A percentile compares a stretch with the other conserved stretches of the same genome.
phyloP scores from a whole-genome alignment of 2,797 vertebrate species.

The Tamandua tetradactyla region DNA sequence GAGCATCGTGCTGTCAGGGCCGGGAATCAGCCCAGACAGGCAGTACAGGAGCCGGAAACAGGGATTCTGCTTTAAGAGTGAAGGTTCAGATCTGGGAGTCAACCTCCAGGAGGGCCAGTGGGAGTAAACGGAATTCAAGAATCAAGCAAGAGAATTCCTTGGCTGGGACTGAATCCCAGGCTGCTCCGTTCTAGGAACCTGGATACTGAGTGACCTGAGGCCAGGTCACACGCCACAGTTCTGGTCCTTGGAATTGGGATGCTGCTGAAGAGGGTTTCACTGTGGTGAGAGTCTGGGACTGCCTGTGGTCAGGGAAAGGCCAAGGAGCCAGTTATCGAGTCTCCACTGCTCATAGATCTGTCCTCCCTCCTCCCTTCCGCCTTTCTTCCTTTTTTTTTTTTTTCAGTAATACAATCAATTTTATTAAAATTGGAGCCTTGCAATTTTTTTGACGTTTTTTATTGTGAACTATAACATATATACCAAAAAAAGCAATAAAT shows the following conservation, averaged over 20 bases:
- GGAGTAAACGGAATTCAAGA: conserved; percentile 5
- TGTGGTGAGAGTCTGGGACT: neutral
- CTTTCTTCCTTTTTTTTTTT: neutral
- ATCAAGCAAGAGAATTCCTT: neutral
- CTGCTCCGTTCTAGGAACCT: neutral
- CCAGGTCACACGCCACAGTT: neutral
- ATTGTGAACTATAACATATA: too few species aligned
- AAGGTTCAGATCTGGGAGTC: neutral
- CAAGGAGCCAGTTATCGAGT: neutral
- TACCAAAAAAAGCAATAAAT: too few species aligned
- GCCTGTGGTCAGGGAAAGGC: neutral
- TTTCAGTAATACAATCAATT: too few species aligned
- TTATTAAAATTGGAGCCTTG: too few species aligned
- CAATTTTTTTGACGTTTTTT: too few species aligned
- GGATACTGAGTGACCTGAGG: neutral
- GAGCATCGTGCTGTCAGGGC: neutral
- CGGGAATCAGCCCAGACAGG: neutral
- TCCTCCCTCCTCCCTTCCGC: too few species aligned
- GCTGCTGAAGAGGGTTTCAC: neutral
- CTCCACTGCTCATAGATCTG: neutral
- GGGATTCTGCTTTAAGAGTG: neutral
- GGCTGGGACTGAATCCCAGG: neutral
- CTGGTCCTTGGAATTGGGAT: neutral
- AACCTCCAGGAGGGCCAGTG: neutral
- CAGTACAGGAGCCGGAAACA: neutral